These are phyloP conservation scores for Anodontia alba DNA, from an alignment of 2,888 invertebrate genomes.

Conservation along the genomic window DNA sequence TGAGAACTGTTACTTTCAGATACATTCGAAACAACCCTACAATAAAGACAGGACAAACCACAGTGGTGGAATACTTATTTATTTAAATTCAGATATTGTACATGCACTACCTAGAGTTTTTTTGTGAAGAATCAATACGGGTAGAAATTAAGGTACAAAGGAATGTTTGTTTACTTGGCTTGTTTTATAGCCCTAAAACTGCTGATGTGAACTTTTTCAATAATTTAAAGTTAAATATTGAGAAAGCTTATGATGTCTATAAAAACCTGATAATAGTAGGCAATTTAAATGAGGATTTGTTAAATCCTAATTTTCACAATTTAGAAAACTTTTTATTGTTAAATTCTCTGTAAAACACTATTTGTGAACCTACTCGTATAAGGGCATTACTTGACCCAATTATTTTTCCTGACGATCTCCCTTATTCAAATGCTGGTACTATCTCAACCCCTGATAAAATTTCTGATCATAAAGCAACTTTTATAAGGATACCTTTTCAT, in stretches of 20 bases:
- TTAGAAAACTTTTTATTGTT: not conserved
- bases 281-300: not conserved
- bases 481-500: too few relatives aligned
- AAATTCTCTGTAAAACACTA: not conserved
- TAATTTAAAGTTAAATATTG: not conserved
- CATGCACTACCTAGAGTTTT: not conserved
- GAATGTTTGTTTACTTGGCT: not conserved
- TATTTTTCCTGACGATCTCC: not conserved
- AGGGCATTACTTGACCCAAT: not conserved
- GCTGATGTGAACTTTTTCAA: not conserved
- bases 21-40: not conserved
- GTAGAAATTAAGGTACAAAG: not conserved
- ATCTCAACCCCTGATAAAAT: too few relatives aligned
- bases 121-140: not conserved
- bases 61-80: not conserved
- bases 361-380: not conserved
- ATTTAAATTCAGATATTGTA: not conserved
- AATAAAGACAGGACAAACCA: constrained; percentile 16
- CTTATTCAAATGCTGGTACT: not conserved
- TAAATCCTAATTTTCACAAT: not conserved
- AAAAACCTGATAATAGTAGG: not conserved
- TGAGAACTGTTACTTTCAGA: too few relatives aligned
- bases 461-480: too few relatives aligned
- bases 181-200: not conserved
- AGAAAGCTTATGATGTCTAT: not conserved